Conservation (phyloP, 2,888 invertebrate species). For the Drosophila bunnanda region DNA sequence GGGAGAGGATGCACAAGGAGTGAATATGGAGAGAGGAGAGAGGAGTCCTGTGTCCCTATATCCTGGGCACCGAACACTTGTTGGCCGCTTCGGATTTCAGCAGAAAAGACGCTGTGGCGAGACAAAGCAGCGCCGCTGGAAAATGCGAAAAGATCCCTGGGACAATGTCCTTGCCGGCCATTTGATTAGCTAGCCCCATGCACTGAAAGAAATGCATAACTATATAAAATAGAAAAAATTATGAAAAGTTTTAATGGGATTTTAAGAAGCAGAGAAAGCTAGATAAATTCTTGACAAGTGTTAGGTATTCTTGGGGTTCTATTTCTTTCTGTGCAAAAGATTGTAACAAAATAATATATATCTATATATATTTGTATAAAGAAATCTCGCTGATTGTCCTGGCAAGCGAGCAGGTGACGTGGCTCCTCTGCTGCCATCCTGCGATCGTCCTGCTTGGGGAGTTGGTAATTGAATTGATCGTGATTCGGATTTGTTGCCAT, state of each 20-base stretch:
- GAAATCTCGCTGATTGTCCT: conserved; percentile 52
- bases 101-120: conserved; percentile 20
- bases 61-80: conserved; percentile 54
- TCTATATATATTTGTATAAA: neutral
- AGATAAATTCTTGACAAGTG: too few relatives aligned
- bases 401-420: conserved; percentile 81
- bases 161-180: conserved; percentile 56
- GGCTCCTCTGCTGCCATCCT: conserved; percentile 36
- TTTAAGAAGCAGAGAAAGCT: too few relatives aligned
- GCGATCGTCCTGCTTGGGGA: conserved; percentile 49
- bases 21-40: too few relatives aligned
- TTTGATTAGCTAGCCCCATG: conserved; percentile 47
- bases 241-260: too few relatives aligned
- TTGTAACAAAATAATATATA: neutral
- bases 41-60: conserved; percentile 37
- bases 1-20: too few relatives aligned
- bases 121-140: conserved; percentile 28
- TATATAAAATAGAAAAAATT: neutral
- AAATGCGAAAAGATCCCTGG: conserved; percentile 49
- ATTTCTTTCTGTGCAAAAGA: neutral
- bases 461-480: conserved; percentile 81
- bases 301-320: too few relatives aligned
- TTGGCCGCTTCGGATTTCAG: conserved; percentile 65
- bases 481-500: conserved; percentile 70
- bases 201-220: neutral